Evolutionary conservation across 1,140 invertebrate genomes (phyloP).

Genomic region (Parapsyche elsis): DNA sequence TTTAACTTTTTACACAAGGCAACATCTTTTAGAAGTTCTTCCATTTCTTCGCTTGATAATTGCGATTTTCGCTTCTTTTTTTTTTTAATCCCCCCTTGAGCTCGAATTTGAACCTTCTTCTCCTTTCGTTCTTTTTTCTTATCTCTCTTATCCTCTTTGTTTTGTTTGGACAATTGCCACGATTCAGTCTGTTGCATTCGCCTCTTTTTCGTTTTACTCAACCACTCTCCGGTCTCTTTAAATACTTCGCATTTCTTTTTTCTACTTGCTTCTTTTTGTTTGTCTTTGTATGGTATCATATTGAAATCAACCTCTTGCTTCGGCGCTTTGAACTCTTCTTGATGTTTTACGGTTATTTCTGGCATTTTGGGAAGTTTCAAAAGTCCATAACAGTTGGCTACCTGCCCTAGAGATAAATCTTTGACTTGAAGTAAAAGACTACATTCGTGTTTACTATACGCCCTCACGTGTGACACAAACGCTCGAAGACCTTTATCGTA

Average conservation of each 20-base stretch:
- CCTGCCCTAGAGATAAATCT: constrained; percentile 87
- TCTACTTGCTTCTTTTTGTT: constrained; percentile 79
- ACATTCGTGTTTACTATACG: constrained; percentile 97
- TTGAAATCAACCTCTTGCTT: constrained; percentile 77
- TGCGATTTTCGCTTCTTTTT: constrained; percentile 68
- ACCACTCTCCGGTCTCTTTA: constrained; percentile 82
- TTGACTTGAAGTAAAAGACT: constrained; percentile 88
- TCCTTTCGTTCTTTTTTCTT: constrained; percentile 68
- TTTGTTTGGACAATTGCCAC: constrained; percentile 85
- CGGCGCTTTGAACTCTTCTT: constrained; percentile 74
- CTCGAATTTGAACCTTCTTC: constrained; percentile 65
- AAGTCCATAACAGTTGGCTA: constrained; percentile 90
- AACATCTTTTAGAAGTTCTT: constrained; percentile 85
- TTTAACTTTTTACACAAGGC: constrained; percentile 89
- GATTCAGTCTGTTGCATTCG: constrained; percentile 74
- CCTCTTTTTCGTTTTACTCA: constrained; percentile 73
- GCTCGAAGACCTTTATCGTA: constrained; percentile 92
- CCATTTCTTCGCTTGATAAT: constrained; percentile 80
- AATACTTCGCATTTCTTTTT: constrained; percentile 79
- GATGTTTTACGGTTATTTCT: constrained; percentile 82
- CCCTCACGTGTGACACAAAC: constrained; percentile 95
- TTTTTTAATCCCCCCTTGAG: constrained; percentile 60
- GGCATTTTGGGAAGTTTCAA: constrained; percentile 94
- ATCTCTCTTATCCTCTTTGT: constrained; percentile 76
- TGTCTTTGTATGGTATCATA: constrained; percentile 84